Percentiles rank a stretch among this genome's conserved stretches.
These are phyloP conservation scores for Petromus typicus DNA, from an alignment of 2,113 vertebrate species.

Conservation along the genomic window DNA sequence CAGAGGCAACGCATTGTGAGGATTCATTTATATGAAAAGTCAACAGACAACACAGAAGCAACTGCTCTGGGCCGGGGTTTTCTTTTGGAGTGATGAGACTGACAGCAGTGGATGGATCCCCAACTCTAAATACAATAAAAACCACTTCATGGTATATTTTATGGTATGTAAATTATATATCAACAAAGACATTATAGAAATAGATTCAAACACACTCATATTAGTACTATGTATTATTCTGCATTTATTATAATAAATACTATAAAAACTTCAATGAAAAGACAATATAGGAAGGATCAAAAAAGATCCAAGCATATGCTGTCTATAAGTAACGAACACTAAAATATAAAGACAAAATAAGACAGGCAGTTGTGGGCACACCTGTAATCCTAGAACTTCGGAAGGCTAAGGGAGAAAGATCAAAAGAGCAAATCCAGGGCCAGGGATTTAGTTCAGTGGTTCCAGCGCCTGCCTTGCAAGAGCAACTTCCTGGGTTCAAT, in stretches of 20 bases:
- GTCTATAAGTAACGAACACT: neutral
- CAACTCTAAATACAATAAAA: neutral
- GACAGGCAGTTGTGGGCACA: neutral
- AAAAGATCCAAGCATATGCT: neutral
- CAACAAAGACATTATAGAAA: neutral
- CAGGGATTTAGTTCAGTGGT: no score
- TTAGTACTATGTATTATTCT: neutral
- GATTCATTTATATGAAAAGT: no score
- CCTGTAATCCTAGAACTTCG: neutral
- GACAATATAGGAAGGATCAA: neutral
- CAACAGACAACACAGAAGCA: neutral
- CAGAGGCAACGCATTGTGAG: neutral
- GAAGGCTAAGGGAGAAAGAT: neutral
- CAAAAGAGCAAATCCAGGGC: neutral
- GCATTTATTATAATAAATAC: neutral
- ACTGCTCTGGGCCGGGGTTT: neutral
- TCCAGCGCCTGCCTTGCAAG: no score
- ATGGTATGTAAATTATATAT: neutral
- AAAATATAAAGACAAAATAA: neutral
- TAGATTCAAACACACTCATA: neutral
- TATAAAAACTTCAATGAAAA: neutral
- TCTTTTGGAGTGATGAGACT: neutral
- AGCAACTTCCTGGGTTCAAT: no score
- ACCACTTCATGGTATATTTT: neutral
- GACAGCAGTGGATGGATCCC: neutral